These are phyloP conservation scores for Ondatra zibethicus DNA, from an alignment of 2,113 vertebrate genomes.

Conservation along the genomic window DNA sequence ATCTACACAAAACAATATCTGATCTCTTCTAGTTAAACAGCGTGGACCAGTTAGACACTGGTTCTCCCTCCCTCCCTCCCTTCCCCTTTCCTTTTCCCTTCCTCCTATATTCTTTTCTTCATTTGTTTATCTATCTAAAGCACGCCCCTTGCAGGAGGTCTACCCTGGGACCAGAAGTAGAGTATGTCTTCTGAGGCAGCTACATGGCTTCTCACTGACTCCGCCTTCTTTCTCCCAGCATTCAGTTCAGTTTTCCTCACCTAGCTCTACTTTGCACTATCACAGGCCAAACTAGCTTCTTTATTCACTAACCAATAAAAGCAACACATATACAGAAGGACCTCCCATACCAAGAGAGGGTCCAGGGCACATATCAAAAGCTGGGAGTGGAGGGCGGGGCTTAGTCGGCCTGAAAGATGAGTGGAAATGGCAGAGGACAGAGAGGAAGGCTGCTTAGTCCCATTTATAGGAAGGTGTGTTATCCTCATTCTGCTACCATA, in stretches of 20 bases:
- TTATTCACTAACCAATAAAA: too few relatives aligned
- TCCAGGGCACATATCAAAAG: background rate
- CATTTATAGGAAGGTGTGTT: background rate
- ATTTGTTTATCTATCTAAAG: background rate
- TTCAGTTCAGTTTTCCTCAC: too few relatives aligned
- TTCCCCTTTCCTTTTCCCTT: background rate
- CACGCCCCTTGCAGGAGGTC: background rate
- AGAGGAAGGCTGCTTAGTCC: background rate
- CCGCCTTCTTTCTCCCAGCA: too few relatives aligned
- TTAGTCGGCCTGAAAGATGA: background rate
- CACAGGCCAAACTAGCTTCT: too few relatives aligned
- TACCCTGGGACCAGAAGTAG: background rate
- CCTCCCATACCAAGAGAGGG: background rate
- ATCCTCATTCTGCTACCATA: background rate
- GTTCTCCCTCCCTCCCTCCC: background rate
- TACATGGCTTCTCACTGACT: too few relatives aligned
- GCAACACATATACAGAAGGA: too few relatives aligned
- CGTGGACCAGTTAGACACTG: background rate
- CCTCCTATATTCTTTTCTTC: background rate
- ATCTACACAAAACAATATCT: background rate
- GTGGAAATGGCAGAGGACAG: background rate
- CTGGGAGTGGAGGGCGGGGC: background rate
- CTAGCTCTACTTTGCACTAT: too few relatives aligned
- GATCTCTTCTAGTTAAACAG: background rate
- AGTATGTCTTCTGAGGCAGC: too few relatives aligned